Evolutionary conservation across 2,888 invertebrate species (phyloP).

Genomic region (Conops quadrifasciatus): DNA sequence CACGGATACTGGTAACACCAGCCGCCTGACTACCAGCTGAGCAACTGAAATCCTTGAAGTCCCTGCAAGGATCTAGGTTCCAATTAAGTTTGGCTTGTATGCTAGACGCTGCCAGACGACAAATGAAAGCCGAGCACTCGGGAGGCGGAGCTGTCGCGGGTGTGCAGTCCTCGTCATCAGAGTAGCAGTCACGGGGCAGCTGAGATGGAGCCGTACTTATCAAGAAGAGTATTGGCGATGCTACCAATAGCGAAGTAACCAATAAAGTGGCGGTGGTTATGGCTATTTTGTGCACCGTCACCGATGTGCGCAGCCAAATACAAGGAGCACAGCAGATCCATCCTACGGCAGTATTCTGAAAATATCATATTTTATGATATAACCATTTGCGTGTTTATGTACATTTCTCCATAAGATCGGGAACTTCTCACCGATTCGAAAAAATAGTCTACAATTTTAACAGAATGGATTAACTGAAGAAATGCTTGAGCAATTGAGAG

Average conservation of each 20-base stretch:
- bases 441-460: too few relatives aligned
- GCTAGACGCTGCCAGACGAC: conserved; percentile 59
- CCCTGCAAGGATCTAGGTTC: conserved; percentile 63
- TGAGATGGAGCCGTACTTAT: conserved; percentile 66
- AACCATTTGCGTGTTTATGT: too few relatives aligned
- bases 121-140: conserved; percentile 60
- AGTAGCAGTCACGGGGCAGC: conserved; percentile 61
- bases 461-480: too few relatives aligned
- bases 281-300: conserved; percentile 70
- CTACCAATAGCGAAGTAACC: conserved; percentile 70
- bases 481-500: too few relatives aligned
- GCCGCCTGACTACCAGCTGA: conserved; percentile 49
- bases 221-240: conserved; percentile 70
- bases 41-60: conserved; percentile 64
- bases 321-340: conserved; percentile 72
- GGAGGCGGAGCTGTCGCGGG: conserved; percentile 58
- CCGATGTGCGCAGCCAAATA: conserved; percentile 68
- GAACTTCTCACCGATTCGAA: too few relatives aligned
- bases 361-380: background rate
- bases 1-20: conserved; percentile 51
- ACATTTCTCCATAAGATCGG: too few relatives aligned
- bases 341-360: conserved; percentile 63
- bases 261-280: conserved; percentile 70
- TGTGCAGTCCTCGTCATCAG: conserved; percentile 61
- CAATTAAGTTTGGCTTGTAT: conserved; percentile 63